Evolutionary conservation across 2,113 vertebrate genomes (phyloP), one percentile per base, ranked within the genome.

Genomic region (Myxocyprinus asiaticus): DNA sequence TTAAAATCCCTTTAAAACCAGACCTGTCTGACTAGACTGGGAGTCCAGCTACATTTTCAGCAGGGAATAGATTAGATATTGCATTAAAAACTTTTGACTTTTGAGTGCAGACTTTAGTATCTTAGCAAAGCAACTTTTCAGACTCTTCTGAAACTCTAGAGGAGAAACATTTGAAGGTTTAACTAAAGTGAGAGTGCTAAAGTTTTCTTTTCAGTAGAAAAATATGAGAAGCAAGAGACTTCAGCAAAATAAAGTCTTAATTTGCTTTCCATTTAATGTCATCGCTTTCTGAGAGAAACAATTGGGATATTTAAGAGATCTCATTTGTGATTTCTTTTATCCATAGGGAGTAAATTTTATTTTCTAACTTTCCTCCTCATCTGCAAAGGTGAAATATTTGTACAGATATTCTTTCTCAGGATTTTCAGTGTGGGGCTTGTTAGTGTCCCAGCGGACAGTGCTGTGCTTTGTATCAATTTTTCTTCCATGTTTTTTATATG

Each of bases 301-400:
- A 53, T 5, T 43, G 4, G n/a, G 22, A 12, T 9, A n/a, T 33
- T 22, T 6, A 55, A 56, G 12, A 56, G 12, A n/a, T 44, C 11
- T 14, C 4, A 56, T 43, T 4, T 33, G 51, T 68, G 6, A 1
- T 67, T 50, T 67, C 51, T 69, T 8, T 10, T 53, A 10, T 10
- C 10, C 9, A 53, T 53, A 45, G 22, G 9, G 44, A 44, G 7
- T 33, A 6, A 4, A 17, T 69, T 8, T 51, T 68, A 11, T 53
- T 50, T 50, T 22, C n/a, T 4, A 14, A 1, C 22, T 33, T 33
- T 33, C 22, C 44, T 15, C 4, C 44, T 67, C 14, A 17, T 68
- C 47, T 69, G 48, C 6, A 69, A 43, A 77, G 78, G 62, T 67
- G 45, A 77, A 76, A 66, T 6, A 71, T 79, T 69, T 63, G 44